Conservation (phyloP, 2,797 vertebrate species). For the Sebastes hopkinsi region DNA sequence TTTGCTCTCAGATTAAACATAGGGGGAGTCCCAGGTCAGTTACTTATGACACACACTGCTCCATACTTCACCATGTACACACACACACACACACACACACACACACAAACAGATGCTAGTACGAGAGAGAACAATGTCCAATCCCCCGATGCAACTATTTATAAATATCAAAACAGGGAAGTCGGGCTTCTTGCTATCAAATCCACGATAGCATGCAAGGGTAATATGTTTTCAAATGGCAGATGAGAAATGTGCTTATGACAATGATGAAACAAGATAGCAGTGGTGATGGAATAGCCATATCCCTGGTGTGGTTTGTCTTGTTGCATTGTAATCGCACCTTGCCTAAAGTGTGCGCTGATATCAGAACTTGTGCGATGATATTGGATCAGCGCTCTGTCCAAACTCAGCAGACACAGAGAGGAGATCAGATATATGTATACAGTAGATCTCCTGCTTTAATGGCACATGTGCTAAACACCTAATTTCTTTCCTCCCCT, state of each 20-base stretch:
- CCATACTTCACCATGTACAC: conserved; percentile 65
- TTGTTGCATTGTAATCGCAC: conserved; percentile 63
- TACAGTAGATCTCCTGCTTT: conserved; percentile 64
- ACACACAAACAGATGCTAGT: conserved; percentile 9
- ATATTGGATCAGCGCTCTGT: conserved; percentile 39
- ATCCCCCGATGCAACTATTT: conserved; percentile 71
- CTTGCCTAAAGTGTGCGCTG: conserved; percentile 58
- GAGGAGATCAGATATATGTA: conserved; percentile 14
- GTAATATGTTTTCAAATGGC: conserved; percentile 73
- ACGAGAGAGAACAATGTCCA: conserved; percentile 65
- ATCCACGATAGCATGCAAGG: conserved; percentile 65
- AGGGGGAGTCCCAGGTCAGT: conserved; percentile 79
- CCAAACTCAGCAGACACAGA: conserved; percentile 36
- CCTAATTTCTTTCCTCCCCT: neutral
- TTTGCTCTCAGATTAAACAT: conserved; percentile 83
- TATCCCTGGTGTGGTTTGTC: conserved; percentile 60
- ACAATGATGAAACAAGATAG: conserved; percentile 78
- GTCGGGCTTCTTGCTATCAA: conserved; percentile 69
- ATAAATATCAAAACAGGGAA: conserved; percentile 76
- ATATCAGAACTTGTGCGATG: conserved; percentile 59
- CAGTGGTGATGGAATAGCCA: conserved; percentile 61
- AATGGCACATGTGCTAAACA: conserved; percentile 70
- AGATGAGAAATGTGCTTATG: conserved; percentile 75
- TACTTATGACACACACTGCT: conserved; percentile 78
- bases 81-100: conserved; percentile 29